Base-by-base conservation (phyloP, 2,113 vertebrate genomes). In the Glaucidium brasilianum region DNA sequence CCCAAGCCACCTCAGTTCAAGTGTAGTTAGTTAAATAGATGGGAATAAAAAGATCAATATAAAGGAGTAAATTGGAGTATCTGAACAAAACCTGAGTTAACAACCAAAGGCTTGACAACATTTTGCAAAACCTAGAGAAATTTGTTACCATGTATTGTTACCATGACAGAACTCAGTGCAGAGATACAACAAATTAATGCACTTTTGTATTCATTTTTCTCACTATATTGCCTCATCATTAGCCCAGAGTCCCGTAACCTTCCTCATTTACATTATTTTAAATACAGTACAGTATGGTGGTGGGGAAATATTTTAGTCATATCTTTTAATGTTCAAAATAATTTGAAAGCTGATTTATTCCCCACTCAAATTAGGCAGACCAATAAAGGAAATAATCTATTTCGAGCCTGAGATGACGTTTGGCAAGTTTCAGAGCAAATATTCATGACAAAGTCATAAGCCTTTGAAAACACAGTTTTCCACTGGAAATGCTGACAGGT, bases 401-500 rank as follows among this genome's bases (percentile, higher is more conserved):
- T 95, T 79, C 47, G 73, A 84, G 78, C 62, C 72, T 73, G 79
- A 92, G 64, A 96, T 74, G 87, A 68, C 82, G 62, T 94, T 96
- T 94, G 69, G 64, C 95, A 96, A 80, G 72, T 90, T 94, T 73
- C 86, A 94, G 49, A 73, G 64, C 47, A 96, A 96, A 90, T 88
- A 96, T 58, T 81, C 79, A 52, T n/a, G 71, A 76, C 67, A 97
- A 95, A 97, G 75, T 78, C 91, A 94, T 84, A 96, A 95, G 84
- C 91, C 73, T 92, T 71, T 87, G 79, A 87, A 92, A 92, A 59
- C 11, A 67, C 67, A 63, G 71, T 79, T 90, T 96, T 95, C 88
- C 94, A 92, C 49, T 96, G 90, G 84, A 94, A 97, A 96, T 66
- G 96, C 83, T 86, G 92, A 93, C 94, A 97, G 72, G 91, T 95